Evolutionary conservation across 2,888 invertebrate species (phyloP).

Genomic region (Mycalesis mineus): DNA sequence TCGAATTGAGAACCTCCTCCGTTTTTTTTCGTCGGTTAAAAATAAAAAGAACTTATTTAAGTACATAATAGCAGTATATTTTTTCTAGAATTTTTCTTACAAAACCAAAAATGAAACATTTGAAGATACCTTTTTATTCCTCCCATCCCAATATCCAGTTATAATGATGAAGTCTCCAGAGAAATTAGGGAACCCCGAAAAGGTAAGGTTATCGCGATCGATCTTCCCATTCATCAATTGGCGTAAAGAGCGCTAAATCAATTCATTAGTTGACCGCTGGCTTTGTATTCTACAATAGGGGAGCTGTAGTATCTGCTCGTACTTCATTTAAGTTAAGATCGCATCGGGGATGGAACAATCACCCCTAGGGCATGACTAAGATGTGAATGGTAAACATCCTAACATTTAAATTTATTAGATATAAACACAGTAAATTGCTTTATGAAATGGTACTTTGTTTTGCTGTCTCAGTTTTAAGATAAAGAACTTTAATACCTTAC

Average conservation of each 20-base stretch:
- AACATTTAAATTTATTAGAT: not conserved
- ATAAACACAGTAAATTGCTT: not conserved
- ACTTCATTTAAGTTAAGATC: constrained; percentile 74
- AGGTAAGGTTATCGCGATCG: constrained; percentile 28
- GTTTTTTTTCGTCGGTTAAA: too few relatives aligned
- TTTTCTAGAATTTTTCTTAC: too few relatives aligned
- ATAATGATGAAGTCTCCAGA: constrained; percentile 19
- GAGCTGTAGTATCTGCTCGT: constrained; percentile 58
- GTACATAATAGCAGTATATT: too few relatives aligned
- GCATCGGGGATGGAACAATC: constrained; percentile 62
- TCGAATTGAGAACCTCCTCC: too few relatives aligned
- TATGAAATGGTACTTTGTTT: not conserved
- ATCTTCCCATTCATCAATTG: constrained; percentile 48
- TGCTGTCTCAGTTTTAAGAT: too few relatives aligned
- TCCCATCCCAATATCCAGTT: constrained; percentile 10
- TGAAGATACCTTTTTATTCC: not conserved
- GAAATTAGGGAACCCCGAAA: constrained; percentile 16
- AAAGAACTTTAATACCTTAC: too few relatives aligned
- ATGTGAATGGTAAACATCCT: not conserved
- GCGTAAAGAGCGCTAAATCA: constrained; percentile 57
- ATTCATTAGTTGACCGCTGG: constrained; percentile 68
- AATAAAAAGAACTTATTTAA: too few relatives aligned
- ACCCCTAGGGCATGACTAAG: not conserved
- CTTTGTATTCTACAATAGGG: constrained; percentile 63
- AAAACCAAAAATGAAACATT: not conserved